Base-by-base conservation (phyloP, 92 coral and sea anemone genomes). In the Phymanthus crucifer region DNA sequence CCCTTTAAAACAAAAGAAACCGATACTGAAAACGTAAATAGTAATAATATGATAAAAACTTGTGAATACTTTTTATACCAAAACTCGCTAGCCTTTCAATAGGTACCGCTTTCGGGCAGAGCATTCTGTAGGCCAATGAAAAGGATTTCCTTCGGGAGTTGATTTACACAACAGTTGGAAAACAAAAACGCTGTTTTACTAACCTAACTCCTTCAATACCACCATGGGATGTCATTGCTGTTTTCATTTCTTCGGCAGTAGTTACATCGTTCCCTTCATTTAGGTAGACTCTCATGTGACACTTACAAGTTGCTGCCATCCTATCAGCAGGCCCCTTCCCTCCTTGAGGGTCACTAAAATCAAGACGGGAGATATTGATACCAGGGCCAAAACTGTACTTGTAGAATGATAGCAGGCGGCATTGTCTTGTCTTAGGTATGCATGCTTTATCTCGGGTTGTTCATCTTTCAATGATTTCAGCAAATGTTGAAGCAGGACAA, bases 221-320 rank as follows among this genome's bases (percentile, higher is more conserved):
- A 13, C 78, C 68, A 23, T 57, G 43, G 46, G 84, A 80, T 18
- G 56, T 17, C 18, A 80, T 5, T 1, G 84, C 78, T 21, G 52
- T 27, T 31, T 57, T 47, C 50, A 80, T 46, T 32, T 70, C 84
- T 21, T 18, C 24, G 7, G 84, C 84, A 4, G 40, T 79, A 4
- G 66, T 67, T 29, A 79, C 77, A 27, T 79, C 77, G 32, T 79
- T 17, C 17, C 83, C 83, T 56, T 78, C 83, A 61, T 78, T 78
- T 13, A 78, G 9, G 36, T 36, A 66, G 14, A 65, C 24, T n/a
- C 83, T 14, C 38, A 78, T 66, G 61, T 78, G 83, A 40, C 31
- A 26, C 18, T 78, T 78, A 56, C 71, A 58, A 35, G 76, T 78
- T 18, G 75, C 83, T n/a, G 83, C 83, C 17, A 58, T 24, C 27